Base-by-base conservation (phyloP, 2,888 invertebrate species). In the Dryococelus australis region DNA sequence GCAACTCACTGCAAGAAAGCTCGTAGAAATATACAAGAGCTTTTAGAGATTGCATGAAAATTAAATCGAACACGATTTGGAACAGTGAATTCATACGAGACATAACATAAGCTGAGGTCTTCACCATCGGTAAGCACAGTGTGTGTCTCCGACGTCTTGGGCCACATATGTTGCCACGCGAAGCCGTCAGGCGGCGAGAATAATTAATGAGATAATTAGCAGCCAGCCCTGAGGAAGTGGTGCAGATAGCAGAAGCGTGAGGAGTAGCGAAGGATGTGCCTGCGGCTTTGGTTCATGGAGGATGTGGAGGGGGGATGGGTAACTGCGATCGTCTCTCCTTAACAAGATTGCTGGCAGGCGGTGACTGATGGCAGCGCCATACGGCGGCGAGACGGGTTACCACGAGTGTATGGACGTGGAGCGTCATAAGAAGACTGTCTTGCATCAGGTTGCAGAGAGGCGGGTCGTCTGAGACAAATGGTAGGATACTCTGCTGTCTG, bases 141-240 rank as follows among this genome's bases (percentile, higher is more conserved):
- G 47, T 47, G 2, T 47, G 47, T 6, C 47, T 1, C 47, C 16
- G 20, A 24, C 65, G 24, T n/a, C 65, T 8, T 65, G 13, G 65
- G 65, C 65, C 65, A 65, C 65, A 65, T 65, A 20, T n/a, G 65
- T 20, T 20, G 65, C 65, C 65, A n/a, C n/a, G 65, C 65, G n/a
- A 24, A 8, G 47, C n/a, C 65, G 65, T 8, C 3, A n/a, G 65
- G 65, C 65, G 24, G 65, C 65, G 20, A n/a, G 65, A 65, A 65
- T 65, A 65, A 65, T 65, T 65, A 65, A 65, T 65, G 65, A 65
- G 65, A 65, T 65, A 65, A 65, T 65, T 65, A 65, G 16, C 65
- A 65, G 65, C 65, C 65, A n/a, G n/a, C 65, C 65, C 65, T 9
- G 65, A 65, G 65, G 65, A 65, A 65, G 65, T 65, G 24, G 65